Evolutionary conservation across 2,888 invertebrate genomes (phyloP), one percentile per base, ranked within the genome.

Genomic region (Drepana falcataria): DNA sequence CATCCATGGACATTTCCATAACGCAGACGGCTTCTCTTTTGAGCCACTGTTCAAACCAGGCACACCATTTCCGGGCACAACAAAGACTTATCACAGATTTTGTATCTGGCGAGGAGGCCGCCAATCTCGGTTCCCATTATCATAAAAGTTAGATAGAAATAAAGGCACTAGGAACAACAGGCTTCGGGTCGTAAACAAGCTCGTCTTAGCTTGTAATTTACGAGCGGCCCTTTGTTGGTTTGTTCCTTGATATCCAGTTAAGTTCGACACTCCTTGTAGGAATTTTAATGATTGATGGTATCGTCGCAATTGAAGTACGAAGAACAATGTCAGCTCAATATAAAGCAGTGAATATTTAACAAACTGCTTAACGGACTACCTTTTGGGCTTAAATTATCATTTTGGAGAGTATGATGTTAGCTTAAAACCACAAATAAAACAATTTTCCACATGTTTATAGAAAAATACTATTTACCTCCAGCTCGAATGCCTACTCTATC

Each of bases 201-300:
- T 61, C 60, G 65, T 65, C 62, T 65, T 69, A 63, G 61, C 65
- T 63, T 55, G 52, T 58, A 73, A 77, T 81, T 78, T 76, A 81
- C 72, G 73, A 64, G 51, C 67, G 56, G 59, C 59, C 69, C 69
- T 69, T 71, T 73, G 76, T 73, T 78, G 77, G 68, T 70, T 69
- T 66, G 63, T 59, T 60, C 55, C 53, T 54, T 48, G 40, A 56
- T 55, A 55, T 60, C 56, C 57, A 56, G 55, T 60, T 60, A 57
- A 61, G 55, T 63, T 58, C 54, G 49, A 51, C 59, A 52, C 56
- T 61, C 61, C 62, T 55, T 53, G 56, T 58, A 53, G 61, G 61
- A 66, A 63, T 58, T 65, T 58, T 59, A 40, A 51, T 64, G 63
- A 67, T 61, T 60, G 60, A 67, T 64, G 61, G 40, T 49, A 58